Evolutionary conservation across 92 coral and sea anemone species (phyloP), one percentile per base, ranked within the genome.

Genomic region (Epizoanthus scotinus): DNA sequence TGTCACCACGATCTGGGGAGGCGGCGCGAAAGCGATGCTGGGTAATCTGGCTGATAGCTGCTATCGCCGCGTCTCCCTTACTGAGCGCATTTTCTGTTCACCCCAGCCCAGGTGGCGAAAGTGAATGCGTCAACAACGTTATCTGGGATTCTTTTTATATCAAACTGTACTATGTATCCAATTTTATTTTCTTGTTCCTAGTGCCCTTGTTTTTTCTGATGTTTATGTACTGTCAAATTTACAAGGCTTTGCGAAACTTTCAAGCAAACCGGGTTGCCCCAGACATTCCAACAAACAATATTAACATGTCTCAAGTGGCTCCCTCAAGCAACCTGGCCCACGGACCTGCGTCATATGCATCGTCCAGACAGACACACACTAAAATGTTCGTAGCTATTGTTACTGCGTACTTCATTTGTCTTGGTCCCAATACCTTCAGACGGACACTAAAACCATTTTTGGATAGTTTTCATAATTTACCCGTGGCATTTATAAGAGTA

Each of bases 21-120:
- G 52, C 17, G 22, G 75, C 75, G 8, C 75, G 75, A 54, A 70
- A 70, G 58, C 57, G 55, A 42, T 70, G 75, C 29, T 47, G 56
- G 56, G 12, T 47, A 47, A 70, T 70, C 55, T 70, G 75, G 75
- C 75, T 70, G 28, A 70, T 42, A 47, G 75, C 75, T 17, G 26
- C 55, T 17, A 28, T 22, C 15, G 21, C 52, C 28, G 44, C 75
- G 56, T 54, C 75, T 47, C 75, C 75, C 6, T n/a, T 70, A 31
- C 19, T 70, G 27, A 22, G 55, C 57, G 75, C 75, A 18, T 70
- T 47, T 22, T 70, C 75, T 1, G 13, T 49, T 19, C 57, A 29
- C 19, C 17, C 24, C 55, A 0, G 36, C 17, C 25, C 49, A 17
- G 25, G 9, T 9, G 26, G 19, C 0, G 58, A 36, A 31, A 21